phyloP scores from a whole-genome alignment of 2,113 vertebrate species.

The Caracal caracal region DNA sequence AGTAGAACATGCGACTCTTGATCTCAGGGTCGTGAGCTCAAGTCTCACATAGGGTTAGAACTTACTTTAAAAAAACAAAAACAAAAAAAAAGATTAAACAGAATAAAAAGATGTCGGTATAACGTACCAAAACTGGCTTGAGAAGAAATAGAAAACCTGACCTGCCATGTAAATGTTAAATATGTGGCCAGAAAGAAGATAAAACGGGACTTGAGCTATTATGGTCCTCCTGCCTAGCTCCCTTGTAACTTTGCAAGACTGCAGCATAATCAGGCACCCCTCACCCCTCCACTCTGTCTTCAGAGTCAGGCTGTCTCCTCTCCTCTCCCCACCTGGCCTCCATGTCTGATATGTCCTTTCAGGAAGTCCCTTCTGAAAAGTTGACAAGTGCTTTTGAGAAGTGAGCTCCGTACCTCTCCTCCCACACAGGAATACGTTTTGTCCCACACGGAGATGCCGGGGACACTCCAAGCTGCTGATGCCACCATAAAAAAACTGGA shows the following conservation, averaged over 20 bases:
- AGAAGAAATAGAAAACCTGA: slow-evolving; percentile 6
- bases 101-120: not conserved
- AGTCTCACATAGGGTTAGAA: not conserved
- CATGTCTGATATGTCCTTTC: not conserved
- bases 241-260: not conserved
- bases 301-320: not conserved
- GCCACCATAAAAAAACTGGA: slow-evolving; percentile 95
- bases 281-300: not conserved
- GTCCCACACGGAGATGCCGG: slow-evolving; percentile 95
- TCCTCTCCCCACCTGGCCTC: accelerated
- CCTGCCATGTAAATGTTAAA: not conserved
- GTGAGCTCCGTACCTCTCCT: accelerated
- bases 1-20: not conserved
- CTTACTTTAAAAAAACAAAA: not conserved
- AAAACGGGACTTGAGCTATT: not conserved
- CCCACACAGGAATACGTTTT: slow-evolving; percentile 91
- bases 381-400: slow-evolving; percentile 30
- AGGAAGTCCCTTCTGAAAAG: not conserved
- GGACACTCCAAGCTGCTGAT: slow-evolving; percentile 91
- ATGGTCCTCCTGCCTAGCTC: not conserved
- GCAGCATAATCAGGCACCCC: no score
- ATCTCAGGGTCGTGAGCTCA: not conserved
- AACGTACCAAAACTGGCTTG: not conserved
- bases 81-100: not conserved
- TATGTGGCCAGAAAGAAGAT: not conserved